Percentiles rank a stretch among this genome's conserved stretches.
phyloP scores from a whole-genome alignment of 2,888 invertebrate genomes.

The Dolichopus griseipennis region DNA sequence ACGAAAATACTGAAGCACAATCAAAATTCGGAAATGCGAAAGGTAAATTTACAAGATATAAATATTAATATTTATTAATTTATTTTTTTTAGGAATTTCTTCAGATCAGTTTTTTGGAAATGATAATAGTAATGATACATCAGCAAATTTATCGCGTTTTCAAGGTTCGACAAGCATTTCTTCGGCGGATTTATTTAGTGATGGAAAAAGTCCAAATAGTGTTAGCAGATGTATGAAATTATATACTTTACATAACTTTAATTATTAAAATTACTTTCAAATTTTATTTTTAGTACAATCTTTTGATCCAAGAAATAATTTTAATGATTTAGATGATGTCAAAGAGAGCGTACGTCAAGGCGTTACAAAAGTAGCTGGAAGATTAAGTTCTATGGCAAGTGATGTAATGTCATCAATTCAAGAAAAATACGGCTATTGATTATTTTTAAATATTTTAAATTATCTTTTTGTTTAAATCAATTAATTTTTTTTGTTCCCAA shows the following conservation, averaged over 20 bases:
- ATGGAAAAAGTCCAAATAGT: conserved; percentile 34
- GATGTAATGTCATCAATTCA: conserved; percentile 90
- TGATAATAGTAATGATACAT: conserved; percentile 46
- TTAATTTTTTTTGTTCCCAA: background rate
- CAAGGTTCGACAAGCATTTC: conserved; percentile 93
- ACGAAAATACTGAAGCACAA: conserved; percentile 66
- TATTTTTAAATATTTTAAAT: conserved; percentile 22
- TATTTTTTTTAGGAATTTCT: conserved; percentile 54
- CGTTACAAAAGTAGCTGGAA: conserved; percentile 95
- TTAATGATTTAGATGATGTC: conserved; percentile 87
- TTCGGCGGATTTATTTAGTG: conserved; percentile 89
- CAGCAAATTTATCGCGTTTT: conserved; percentile 61
- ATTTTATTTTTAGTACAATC: conserved; percentile 7
- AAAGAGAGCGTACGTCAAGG: conserved; percentile 95
- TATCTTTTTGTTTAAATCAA: background rate
- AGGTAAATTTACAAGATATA: conserved; percentile 42
- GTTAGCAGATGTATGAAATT: background rate
- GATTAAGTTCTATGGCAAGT: conserved; percentile 86
- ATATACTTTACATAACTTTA: background rate
- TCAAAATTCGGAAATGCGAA: conserved; percentile 97
- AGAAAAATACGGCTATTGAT: conserved; percentile 62
- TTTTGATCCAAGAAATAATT: conserved; percentile 41
- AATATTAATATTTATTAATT: too few species aligned
- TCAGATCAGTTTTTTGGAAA: conserved; percentile 94
- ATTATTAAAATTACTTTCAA: background rate